Base-by-base conservation (phyloP, 2,797 vertebrate genomes). In the Sparus aurata region DNA sequence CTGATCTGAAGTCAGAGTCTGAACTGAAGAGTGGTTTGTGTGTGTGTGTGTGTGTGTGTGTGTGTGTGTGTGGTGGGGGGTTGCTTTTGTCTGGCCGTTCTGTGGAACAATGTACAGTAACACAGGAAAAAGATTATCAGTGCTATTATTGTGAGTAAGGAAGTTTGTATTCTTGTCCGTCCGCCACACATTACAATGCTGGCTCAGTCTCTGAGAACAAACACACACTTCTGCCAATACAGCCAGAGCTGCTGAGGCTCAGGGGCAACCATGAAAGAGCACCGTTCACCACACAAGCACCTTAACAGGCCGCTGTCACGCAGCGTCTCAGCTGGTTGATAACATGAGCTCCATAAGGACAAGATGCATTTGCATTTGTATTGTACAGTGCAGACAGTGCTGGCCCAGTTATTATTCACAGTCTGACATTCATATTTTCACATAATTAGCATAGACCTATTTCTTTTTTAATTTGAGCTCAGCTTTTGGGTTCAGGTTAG, bases 111-210 rank as follows among this genome's bases (percentile, higher is more conserved):
- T 83, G 84, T 76, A 69, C 81, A 87, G 85, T 73, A 77, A 85
- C 77, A 84, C 88, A 92, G 87, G 90, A 91, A 92, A 82, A 85
- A 73, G 80, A 87, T 79, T 70, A 87, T 87, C 75, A 52, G 75
- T 75, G 84, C 86, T 87, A 82, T 87, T 92, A 71, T 90, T 84
- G 84, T 83, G 85, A 77, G 64, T 78, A 59, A 62, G 90, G 91
- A 91, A 87, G 88, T 90, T 79, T 85, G 81, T 74, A 49, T 84
- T 85, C 85, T 59, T 69, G 23, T 77, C 84, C 69, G 62, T 75
- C 77, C 38, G 9, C n/a, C 85, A 62, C 68, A 27, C 74, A 75
- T 58, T 75, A 91, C 92, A 91, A 88, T 90, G 86, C 67, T 83
- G 80, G 80, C 77, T 82, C 69, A 78, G 85, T 61, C 59, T 76